These are phyloP conservation scores for Anastatus disparis DNA, from an alignment of 1,140 invertebrate species.

Conservation along the genomic window DNA sequence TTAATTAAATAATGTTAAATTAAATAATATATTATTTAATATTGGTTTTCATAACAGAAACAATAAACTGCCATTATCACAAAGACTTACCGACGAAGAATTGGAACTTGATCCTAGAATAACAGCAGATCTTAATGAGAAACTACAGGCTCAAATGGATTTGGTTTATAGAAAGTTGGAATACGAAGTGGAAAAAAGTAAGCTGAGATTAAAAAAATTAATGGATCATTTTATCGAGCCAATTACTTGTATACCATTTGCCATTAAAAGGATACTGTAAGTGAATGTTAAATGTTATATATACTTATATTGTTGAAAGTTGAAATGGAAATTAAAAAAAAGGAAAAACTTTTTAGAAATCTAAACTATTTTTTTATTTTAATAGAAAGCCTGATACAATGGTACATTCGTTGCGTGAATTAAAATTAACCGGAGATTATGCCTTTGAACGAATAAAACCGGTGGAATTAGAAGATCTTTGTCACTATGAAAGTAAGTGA, in stretches of 20 bases:
- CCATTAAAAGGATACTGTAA: constrained; percentile 68
- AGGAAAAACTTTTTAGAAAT: constrained; percentile 10
- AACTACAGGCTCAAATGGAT: constrained; percentile 70
- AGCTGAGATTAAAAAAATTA: constrained; percentile 77
- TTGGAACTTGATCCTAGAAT: constrained; percentile 75
- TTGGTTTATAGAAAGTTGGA: constrained; percentile 71
- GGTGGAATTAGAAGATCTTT: neutral
- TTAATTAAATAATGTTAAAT: neutral
- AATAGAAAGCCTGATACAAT: constrained; percentile 59
- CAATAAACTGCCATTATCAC: constrained; percentile 67
- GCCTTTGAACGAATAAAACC: neutral
- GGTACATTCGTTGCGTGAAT: constrained; percentile 72
- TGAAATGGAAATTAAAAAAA: no score
- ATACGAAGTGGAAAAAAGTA: constrained; percentile 76
- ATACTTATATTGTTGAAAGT: no score
- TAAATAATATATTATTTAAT: no score
- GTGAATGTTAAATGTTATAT: constrained; percentile 9
- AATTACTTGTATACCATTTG: constrained; percentile 74
- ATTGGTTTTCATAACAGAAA: constrained; percentile 63
- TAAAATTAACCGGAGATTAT: constrained; percentile 69
- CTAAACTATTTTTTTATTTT: constrained; percentile 34
- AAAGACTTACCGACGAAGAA: constrained; percentile 69
- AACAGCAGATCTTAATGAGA: constrained; percentile 69
- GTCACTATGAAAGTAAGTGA: neutral
- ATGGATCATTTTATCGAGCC: constrained; percentile 75